A percentile compares a stretch with the other conserved stretches of the same genome.
Evolutionary conservation across 2,888 invertebrate species (phyloP).

Genomic region (Crepidodera aurea): DNA sequence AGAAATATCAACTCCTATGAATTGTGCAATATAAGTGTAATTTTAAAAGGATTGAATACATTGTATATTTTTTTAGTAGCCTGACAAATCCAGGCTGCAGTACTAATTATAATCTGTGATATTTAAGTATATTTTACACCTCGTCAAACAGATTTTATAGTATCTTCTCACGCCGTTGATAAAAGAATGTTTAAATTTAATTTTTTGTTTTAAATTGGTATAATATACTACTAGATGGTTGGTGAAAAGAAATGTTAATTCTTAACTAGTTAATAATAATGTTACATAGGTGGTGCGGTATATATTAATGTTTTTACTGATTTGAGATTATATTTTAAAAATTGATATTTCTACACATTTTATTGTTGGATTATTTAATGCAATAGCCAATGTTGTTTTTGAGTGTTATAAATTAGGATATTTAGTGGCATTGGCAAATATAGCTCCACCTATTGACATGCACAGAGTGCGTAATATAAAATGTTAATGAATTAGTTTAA

Average conservation of each 20-base stretch:
- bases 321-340: conserved; percentile 10
- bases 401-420: not conserved
- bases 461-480: conserved; percentile 27
- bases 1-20: too few relatives aligned
- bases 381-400: conserved; percentile 24
- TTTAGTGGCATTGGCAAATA: conserved; percentile 14
- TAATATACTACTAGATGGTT: conserved; percentile 27
- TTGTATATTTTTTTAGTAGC: conserved; percentile 30
- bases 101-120: conserved; percentile 52
- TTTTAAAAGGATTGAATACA: conserved; percentile 7
- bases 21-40: too few relatives aligned
- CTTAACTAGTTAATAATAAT: conserved; percentile 5
- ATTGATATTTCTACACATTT: conserved; percentile 13
- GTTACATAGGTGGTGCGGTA: conserved; percentile 15
- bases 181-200: conserved; percentile 29
- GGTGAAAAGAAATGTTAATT: conserved; percentile 22
- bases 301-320: not conserved
- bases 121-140: conserved; percentile 52
- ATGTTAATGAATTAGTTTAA: conserved; percentile 39
- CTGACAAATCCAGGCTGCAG: conserved; percentile 31
- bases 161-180: conserved; percentile 33
- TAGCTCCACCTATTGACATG: conserved; percentile 30
- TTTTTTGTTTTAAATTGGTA: conserved; percentile 27
- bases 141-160: conserved; percentile 38
- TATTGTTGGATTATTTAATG: conserved; percentile 12